Evolutionary conservation across 2,113 vertebrate species (phyloP).

Genomic region (Dasyornis broadbenti): DNA sequence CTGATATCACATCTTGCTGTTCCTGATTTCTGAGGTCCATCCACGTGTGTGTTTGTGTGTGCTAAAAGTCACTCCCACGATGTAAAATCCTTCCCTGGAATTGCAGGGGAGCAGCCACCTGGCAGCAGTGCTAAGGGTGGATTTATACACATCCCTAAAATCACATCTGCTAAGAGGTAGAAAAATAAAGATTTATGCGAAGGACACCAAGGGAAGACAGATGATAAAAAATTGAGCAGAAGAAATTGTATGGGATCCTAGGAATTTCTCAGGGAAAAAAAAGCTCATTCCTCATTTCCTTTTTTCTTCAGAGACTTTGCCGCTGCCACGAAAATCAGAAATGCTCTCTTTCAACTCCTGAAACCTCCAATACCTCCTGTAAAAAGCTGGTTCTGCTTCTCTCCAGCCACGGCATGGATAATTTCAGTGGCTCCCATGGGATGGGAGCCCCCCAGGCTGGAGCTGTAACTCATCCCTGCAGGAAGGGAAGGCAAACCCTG

Average conservation of each 20-base stretch:
- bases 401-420: background rate
- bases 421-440: background rate
- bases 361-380: background rate
- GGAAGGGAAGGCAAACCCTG: background rate
- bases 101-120: background rate
- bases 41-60: fast-evolving
- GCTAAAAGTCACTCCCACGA: background rate
- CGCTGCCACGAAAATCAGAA: background rate
- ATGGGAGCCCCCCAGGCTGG: background rate
- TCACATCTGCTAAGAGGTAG: background rate
- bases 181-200: background rate
- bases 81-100: background rate
- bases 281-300: background rate
- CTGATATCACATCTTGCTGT: background rate
- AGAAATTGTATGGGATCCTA: background rate
- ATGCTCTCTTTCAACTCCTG: background rate
- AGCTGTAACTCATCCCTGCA: background rate
- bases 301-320: background rate
- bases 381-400: background rate
- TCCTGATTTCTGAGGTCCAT: background rate
- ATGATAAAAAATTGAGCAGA: background rate
- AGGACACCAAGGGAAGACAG: background rate
- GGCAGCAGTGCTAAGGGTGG: background rate
- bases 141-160: background rate
- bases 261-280: background rate